These are phyloP conservation scores for Limenitis camilla DNA, from an alignment of 2,888 invertebrate species.

Conservation along the genomic window DNA sequence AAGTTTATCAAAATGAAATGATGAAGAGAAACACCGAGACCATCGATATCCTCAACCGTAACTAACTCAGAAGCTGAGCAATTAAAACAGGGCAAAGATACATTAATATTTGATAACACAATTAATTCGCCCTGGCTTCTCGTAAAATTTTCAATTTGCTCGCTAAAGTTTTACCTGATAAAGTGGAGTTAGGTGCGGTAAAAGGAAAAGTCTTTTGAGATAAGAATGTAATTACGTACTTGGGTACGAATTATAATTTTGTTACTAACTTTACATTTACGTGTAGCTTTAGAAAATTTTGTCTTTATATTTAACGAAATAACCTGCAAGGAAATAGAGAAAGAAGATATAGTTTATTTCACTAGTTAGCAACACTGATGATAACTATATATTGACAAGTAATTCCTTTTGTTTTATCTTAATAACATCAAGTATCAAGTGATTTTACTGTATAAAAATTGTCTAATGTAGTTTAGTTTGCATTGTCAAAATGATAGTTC, in stretches of 20 bases:
- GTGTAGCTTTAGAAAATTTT: slow-evolving; percentile 2
- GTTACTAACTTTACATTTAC: slow-evolving; percentile 32
- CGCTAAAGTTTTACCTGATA: slow-evolving; percentile 67
- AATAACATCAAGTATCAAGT: no score
- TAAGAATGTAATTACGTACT: slow-evolving; percentile 50
- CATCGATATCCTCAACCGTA: slow-evolving; percentile 17
- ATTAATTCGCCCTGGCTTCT: slow-evolving; percentile 55
- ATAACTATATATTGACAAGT: no score
- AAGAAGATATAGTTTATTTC: no score
- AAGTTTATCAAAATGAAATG: slow-evolving; percentile 29
- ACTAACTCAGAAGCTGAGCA: slow-evolving; percentile 34
- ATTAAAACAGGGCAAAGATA: slow-evolving; percentile 55
- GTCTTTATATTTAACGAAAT: background rate
- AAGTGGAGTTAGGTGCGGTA: slow-evolving; percentile 56
- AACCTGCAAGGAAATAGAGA: background rate
- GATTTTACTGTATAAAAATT: no score
- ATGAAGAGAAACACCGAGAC: background rate
- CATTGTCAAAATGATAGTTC: no score
- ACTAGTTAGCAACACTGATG: no score
- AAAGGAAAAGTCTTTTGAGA: slow-evolving; percentile 47
- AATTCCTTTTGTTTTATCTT: no score
- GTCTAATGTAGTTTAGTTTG: no score
- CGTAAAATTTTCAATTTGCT: slow-evolving; percentile 72
- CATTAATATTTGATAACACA: slow-evolving; percentile 73
- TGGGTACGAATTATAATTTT: slow-evolving; percentile 42